Evolutionary conservation across 1,140 invertebrate genomes (phyloP).

Genomic region (Brachionus sp.): DNA sequence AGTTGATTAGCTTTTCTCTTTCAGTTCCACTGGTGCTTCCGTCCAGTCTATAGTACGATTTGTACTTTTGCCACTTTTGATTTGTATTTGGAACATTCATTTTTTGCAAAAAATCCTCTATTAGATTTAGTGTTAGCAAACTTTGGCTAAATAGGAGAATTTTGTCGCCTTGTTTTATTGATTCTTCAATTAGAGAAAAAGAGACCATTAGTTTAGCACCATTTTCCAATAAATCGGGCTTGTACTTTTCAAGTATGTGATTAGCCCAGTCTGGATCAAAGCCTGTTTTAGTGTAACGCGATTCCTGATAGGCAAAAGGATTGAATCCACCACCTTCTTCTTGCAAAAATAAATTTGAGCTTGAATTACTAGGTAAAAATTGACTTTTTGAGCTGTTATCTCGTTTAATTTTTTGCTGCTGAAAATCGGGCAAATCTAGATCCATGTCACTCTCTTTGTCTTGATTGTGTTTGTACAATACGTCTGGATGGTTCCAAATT

Average conservation of each 20-base stretch:
- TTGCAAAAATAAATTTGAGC: constrained; percentile 16
- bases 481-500: constrained; percentile 99
- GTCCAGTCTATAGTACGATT: constrained; percentile 67
- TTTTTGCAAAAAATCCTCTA: constrained; percentile 86
- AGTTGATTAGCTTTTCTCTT: constrained; percentile 90
- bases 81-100: constrained; percentile 70
- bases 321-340: not conserved
- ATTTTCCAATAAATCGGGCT: constrained; percentile 81
- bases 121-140: constrained; percentile 88
- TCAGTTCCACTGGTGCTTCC: constrained; percentile 89
- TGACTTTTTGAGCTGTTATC: constrained; percentile 48
- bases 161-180: constrained; percentile 78
- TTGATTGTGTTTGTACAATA: constrained; percentile 82
- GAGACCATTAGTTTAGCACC: constrained; percentile 92
- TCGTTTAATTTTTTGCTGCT: not conserved
- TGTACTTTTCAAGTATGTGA: constrained; percentile 78
- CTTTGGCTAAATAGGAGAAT: constrained; percentile 95
- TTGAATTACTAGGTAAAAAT: constrained; percentile 46
- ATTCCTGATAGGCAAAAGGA: constrained; percentile 24
- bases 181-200: constrained; percentile 85
- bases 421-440: constrained; percentile 61
- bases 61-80: constrained; percentile 76
- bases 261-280: constrained; percentile 65
- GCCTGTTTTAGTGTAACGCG: not conserved
- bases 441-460: constrained; percentile 67